Evolutionary conservation across 1,140 invertebrate genomes (phyloP).

Genomic region (Arion vulgaris): DNA sequence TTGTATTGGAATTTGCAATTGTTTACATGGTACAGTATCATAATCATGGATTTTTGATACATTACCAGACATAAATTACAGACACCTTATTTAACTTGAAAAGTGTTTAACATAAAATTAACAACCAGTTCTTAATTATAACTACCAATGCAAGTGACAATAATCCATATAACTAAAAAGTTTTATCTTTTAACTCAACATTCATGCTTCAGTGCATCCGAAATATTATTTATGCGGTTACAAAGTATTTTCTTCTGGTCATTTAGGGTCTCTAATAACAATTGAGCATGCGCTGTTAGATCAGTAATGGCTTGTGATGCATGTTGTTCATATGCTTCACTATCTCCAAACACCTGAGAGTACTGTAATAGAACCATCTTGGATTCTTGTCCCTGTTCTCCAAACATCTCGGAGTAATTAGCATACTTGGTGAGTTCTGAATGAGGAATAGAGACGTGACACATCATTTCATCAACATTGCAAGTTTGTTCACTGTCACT

Average conservation of each 20-base stretch:
- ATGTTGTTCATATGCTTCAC: constrained; percentile 34
- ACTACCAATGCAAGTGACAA: too few species aligned
- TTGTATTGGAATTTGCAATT: not conserved
- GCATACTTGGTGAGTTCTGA: not conserved
- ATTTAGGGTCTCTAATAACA: constrained; percentile 5
- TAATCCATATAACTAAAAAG: not conserved
- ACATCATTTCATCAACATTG: not conserved
- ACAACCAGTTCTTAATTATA: too few species aligned
- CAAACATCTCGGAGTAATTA: constrained; percentile 10
- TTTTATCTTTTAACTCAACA: not conserved
- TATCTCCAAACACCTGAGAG: constrained; percentile 17
- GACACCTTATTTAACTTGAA: too few species aligned
- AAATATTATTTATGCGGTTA: not conserved
- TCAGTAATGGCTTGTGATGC: not conserved
- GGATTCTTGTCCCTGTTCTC: constrained; percentile 15
- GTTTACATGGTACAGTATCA: too few species aligned
- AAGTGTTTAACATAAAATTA: too few species aligned
- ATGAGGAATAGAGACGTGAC: not conserved
- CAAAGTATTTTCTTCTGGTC: constrained; percentile 27
- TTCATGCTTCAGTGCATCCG: not conserved
- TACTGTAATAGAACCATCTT: constrained; percentile 30
- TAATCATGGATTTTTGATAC: too few species aligned
- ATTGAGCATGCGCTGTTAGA: not conserved
- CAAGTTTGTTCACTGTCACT: not conserved
- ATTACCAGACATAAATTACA: too few species aligned